Percentiles rank a stretch among this genome's conserved stretches.
Evolutionary conservation across 2,113 vertebrate species (phyloP).

Genomic region (Scophthalmus maximus): DNA sequence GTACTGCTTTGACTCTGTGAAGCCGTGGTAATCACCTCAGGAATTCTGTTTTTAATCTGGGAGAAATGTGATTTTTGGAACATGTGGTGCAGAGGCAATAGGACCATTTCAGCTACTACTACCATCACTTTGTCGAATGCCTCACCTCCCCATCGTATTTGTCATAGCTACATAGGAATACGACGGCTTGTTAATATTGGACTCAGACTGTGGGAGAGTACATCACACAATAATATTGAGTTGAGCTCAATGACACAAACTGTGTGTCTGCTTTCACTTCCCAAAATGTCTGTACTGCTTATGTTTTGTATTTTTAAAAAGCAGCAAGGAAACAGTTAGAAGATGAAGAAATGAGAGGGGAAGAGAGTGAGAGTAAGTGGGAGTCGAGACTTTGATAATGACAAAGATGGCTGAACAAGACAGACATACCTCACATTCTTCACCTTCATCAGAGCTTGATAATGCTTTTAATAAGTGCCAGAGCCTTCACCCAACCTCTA

Average conservation of each 20-base stretch:
- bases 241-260: slow-evolving; percentile 10
- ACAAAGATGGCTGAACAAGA: slow-evolving; percentile 71
- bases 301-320: too few species aligned
- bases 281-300: background rate
- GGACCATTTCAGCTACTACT: slow-evolving; percentile 28
- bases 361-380: slow-evolving; percentile 6
- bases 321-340: background rate
- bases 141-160: slow-evolving; percentile 57
- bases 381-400: slow-evolving; percentile 60
- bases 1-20: slow-evolving; percentile 52
- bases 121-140: slow-evolving; percentile 62
- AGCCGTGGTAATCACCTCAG: background rate
- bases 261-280: background rate
- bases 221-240: background rate
- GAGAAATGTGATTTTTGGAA: slow-evolving; percentile 13
- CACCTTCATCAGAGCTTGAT: slow-evolving; percentile 86
- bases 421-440: slow-evolving; percentile 89
- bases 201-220: background rate
- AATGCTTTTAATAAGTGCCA: slow-evolving; percentile 81
- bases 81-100: background rate
- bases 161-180: slow-evolving; percentile 38
- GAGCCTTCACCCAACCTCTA: slow-evolving; percentile 3
- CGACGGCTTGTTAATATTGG: slow-evolving; percentile 45
- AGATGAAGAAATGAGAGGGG: slow-evolving; percentile 16
- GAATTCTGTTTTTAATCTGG: slow-evolving; percentile 2